These are phyloP conservation scores for Tokudaia tokunoshimensis DNA, from an alignment of 2,797 vertebrate species.

Conservation along the genomic window DNA sequence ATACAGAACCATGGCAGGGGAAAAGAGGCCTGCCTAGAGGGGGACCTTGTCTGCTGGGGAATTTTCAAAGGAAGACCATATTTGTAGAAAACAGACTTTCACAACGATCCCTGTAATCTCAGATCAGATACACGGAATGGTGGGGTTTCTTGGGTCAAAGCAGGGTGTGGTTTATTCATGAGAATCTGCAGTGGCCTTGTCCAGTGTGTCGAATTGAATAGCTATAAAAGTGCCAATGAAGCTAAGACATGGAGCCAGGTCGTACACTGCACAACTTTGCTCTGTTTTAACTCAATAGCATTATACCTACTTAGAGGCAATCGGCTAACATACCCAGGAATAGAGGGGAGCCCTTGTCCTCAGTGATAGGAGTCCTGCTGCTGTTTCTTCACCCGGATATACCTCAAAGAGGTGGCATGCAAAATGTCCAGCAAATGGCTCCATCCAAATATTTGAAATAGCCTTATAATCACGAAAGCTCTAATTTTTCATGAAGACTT, in stretches of 20 bases:
- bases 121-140: accelerated
- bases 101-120: not conserved
- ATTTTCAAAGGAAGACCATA: not conserved
- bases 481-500: not conserved
- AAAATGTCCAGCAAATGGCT: not conserved
- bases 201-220: accelerated
- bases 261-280: not conserved
- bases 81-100: not conserved
- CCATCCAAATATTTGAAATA: not conserved
- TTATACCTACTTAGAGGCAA: not conserved
- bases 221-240: not conserved
- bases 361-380: not conserved
- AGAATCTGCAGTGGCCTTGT: not conserved
- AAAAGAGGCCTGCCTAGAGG: not conserved
- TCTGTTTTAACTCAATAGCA: not conserved
- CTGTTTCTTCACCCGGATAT: not conserved
- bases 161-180: not conserved
- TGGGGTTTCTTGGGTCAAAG: not conserved
- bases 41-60: not conserved
- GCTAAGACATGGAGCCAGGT: not conserved
- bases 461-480: not conserved
- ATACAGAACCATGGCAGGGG: not conserved
- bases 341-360: constrained; percentile 54
- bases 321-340: constrained; percentile 42
- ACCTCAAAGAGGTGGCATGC: not conserved